Conservation (phyloP, 2,797 vertebrate genomes). For the Alca torda region DNA sequence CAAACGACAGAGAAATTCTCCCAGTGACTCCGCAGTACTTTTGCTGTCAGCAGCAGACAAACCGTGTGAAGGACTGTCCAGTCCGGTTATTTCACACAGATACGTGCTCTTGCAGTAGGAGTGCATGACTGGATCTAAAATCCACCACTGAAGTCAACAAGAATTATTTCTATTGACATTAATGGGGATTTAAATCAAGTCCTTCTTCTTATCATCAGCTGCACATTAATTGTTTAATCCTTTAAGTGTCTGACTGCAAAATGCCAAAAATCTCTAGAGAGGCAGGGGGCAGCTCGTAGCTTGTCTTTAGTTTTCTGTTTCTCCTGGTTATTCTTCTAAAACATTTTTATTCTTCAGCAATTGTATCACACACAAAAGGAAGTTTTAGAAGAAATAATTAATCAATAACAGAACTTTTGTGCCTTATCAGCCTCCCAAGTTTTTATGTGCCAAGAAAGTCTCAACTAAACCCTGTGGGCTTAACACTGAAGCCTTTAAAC, state of each 20-base stretch:
- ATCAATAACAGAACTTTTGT: neutral
- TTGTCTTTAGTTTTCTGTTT: neutral
- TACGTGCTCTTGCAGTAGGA: neutral
- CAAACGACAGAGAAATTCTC: neutral
- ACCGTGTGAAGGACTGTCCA: neutral
- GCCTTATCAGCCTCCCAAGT: neutral
- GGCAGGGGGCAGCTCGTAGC: rapidly evolving
- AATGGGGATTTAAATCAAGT: neutral
- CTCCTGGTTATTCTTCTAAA: neutral
- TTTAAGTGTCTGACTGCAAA: neutral
- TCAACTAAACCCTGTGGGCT: neutral
- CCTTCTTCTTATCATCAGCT: neutral
- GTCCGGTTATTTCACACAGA: neutral
- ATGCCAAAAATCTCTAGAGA: neutral
- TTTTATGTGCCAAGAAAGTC: neutral
- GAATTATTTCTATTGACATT: neutral
- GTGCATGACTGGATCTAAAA: rapidly evolving
- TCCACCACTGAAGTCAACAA: neutral
- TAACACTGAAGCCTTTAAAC: conserved; percentile 16
- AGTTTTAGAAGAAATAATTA: neutral
- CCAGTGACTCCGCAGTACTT: neutral
- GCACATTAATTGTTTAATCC: neutral
- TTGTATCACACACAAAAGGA: neutral
- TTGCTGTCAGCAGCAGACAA: neutral
- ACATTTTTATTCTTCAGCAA: neutral